phyloP scores from a whole-genome alignment of 1,140 invertebrate genomes.

The Himalopsyche phryganea region DNA sequence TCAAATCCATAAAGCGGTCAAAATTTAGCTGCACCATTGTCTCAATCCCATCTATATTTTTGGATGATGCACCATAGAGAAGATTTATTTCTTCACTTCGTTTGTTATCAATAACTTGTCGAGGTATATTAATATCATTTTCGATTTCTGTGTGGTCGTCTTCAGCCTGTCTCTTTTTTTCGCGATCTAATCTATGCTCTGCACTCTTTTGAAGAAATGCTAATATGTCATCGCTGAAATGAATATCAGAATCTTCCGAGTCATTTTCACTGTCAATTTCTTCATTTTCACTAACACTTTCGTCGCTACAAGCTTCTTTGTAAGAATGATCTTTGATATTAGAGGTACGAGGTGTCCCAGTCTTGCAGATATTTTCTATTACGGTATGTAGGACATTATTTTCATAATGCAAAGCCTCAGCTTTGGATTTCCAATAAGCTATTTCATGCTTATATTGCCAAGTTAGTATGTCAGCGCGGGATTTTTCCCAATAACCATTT shows the following conservation, averaged over 20 bases:
- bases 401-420: constrained; percentile 61
- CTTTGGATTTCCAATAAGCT: constrained; percentile 65
- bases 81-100: constrained; percentile 45
- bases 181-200: constrained; percentile 50
- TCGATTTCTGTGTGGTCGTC: constrained; percentile 29
- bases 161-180: constrained; percentile 40
- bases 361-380: constrained; percentile 35
- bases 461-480: constrained; percentile 40
- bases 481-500: constrained; percentile 38
- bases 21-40: constrained; percentile 65
- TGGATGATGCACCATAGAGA: constrained; percentile 59
- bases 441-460: constrained; percentile 57
- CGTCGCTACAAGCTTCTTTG: background rate
- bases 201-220: constrained; percentile 61
- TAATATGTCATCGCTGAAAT: constrained; percentile 63
- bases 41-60: constrained; percentile 72
- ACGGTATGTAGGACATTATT: constrained; percentile 56
- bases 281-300: constrained; percentile 5
- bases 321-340: constrained; percentile 4
- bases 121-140: constrained; percentile 31
- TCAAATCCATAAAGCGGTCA: constrained; percentile 59
- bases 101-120: constrained; percentile 35
- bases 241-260: constrained; percentile 45
- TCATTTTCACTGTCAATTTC: constrained; percentile 38
- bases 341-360: constrained; percentile 40